Evolutionary conservation across 2,888 invertebrate species (phyloP), one percentile per base, ranked within the genome.

Genomic region (Oegoconia quadripuncta): DNA sequence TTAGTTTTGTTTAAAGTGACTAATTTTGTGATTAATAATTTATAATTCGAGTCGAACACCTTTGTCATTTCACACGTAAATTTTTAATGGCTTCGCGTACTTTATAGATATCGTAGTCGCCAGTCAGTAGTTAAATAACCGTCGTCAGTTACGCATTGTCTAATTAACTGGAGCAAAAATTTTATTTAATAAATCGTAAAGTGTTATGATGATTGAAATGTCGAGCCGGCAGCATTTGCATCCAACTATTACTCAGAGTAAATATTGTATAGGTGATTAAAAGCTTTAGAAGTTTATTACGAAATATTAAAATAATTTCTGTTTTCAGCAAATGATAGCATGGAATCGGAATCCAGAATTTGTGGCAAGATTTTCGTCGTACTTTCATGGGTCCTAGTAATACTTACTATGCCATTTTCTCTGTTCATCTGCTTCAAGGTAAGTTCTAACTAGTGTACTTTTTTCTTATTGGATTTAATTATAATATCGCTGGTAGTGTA

Each of bases 401-500:
- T 93, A 13, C 52, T 95, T 23, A 97, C 97, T 1, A 93, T 97
- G 91, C 97, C 97, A 0, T 95, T 98, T 63, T 97, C 97, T 0
- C 89, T 98, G 3, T 93, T 97, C 74, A 90, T 97, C 40, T 97
- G 97, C 74, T 96, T 97, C 72, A 97, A 97, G 94, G 97, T 97
- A 89, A 89, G 89, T 60, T 4, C 3, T 4, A 3, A 5, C 11
- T 26, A n/a, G 26, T 11, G 26, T 20, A 28, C 13, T 25, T 13
- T 23, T 18, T 31, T n/a, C n/a, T n/a, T n/a, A n/a, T n/a, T n/a
- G n/a, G n/a, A n/a, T n/a, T n/a, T 6, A 13, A 30, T 11, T 6
- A 26, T 13, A 28, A 28, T 13, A 28, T 20, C 20, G 5, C 20
- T 8, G 20, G 4, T 20, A n/a, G n/a, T n/a, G n/a, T n/a, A n/a